phyloP scores from a whole-genome alignment of 2,888 invertebrate genomes.

The Tiliacea citrago region DNA sequence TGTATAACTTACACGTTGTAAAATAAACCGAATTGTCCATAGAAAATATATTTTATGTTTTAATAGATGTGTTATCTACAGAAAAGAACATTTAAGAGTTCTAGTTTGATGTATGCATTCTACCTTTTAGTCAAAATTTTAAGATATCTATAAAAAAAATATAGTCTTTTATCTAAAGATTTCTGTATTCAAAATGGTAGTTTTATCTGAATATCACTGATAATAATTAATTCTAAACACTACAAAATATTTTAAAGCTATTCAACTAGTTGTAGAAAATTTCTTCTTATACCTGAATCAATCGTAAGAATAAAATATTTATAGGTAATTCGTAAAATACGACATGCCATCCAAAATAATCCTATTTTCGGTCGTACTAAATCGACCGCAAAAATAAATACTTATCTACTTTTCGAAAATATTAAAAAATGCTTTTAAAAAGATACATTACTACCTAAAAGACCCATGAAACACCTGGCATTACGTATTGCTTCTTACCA shows the following conservation, averaged over 20 bases:
- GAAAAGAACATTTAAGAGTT: slow-evolving; percentile 36
- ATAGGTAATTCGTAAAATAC: slow-evolving; percentile 35
- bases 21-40: slow-evolving; percentile 35
- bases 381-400: neutral
- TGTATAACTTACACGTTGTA: slow-evolving; percentile 31
- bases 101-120: slow-evolving; percentile 57
- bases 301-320: slow-evolving; percentile 25
- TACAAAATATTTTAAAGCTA: slow-evolving; percentile 53
- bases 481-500: neutral
- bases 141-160: slow-evolving; percentile 56
- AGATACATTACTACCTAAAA: neutral
- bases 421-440: slow-evolving; percentile 29
- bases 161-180: slow-evolving; percentile 59
- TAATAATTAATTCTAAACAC: slow-evolving; percentile 60
- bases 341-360: slow-evolving; percentile 45
- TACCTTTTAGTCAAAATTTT: slow-evolving; percentile 55
- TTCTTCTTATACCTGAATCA: slow-evolving; percentile 42
- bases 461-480: neutral
- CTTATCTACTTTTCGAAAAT: neutral
- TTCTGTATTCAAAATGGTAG: slow-evolving; percentile 64
- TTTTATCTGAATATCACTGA: slow-evolving; percentile 62
- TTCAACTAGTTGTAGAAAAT: slow-evolving; percentile 57
- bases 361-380: slow-evolving; percentile 19
- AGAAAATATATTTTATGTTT: slow-evolving; percentile 26
- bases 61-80: slow-evolving; percentile 45